A percentile compares a stretch with the other conserved stretches of the same genome.
Conservation (phyloP, 2,113 vertebrate genomes). For the Buteo buteo region DNA sequence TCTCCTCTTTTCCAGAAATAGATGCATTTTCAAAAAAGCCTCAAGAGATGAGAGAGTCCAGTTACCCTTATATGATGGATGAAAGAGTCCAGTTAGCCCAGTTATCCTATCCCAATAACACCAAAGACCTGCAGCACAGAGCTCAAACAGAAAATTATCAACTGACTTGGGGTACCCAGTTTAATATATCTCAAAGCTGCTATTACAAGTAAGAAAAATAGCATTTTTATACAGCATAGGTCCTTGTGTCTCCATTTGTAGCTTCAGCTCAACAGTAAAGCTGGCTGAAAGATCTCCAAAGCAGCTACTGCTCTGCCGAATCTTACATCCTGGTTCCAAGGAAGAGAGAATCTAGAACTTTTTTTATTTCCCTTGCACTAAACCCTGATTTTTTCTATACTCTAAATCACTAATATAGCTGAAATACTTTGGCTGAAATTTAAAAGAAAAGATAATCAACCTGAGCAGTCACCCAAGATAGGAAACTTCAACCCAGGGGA, state of each 20-base stretch:
- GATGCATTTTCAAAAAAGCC: neutral
- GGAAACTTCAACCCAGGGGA: neutral
- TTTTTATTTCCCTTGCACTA: neutral
- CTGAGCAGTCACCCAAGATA: neutral
- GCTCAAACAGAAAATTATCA: neutral
- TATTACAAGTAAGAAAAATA: neutral
- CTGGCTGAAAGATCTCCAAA: neutral
- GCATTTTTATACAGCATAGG: neutral
- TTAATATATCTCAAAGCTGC: neutral
- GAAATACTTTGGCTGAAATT: neutral
- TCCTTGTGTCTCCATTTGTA: neutral
- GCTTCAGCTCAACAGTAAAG: neutral
- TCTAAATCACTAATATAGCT: neutral
- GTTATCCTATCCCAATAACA: neutral
- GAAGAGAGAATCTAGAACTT: neutral
- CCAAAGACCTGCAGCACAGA: neutral
- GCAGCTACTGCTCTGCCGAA: neutral
- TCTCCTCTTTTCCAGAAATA: neutral
- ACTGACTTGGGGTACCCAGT: neutral
- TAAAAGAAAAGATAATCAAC: neutral
- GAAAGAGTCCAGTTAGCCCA: neutral
- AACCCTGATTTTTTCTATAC: fast-evolving
- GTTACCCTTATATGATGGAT: neutral
- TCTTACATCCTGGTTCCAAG: neutral
- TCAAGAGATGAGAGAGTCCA: neutral